These are phyloP conservation scores for Gonocerus acuteangulatus DNA, from an alignment of 2,888 invertebrate genomes.

Conservation along the genomic window DNA sequence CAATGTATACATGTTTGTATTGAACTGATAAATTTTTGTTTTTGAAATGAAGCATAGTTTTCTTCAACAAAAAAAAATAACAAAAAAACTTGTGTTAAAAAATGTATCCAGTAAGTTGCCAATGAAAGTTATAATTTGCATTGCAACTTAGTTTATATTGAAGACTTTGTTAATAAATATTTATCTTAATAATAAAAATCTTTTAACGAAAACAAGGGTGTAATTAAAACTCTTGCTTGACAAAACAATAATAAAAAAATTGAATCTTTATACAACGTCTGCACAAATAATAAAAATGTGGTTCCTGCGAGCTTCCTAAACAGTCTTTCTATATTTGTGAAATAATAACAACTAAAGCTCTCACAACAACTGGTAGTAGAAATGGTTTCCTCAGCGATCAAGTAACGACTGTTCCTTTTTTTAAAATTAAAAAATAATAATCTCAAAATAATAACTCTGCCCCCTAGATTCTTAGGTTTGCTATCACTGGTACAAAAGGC, in stretches of 20 bases:
- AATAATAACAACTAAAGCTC: slow-evolving; percentile 9
- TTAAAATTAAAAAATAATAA: too few species aligned
- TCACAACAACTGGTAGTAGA: slow-evolving; percentile 4
- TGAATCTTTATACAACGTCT: slow-evolving; percentile 9
- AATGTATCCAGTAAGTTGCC: too few species aligned
- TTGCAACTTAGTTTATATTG: too few species aligned
- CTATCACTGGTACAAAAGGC: neutral
- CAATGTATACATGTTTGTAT: neutral
- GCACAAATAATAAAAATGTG: slow-evolving; percentile 16
- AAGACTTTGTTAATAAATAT: slow-evolving; percentile 3
- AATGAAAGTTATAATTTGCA: too few species aligned
- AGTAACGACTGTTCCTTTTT: too few species aligned
- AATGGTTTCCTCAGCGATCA: slow-evolving; percentile 4
- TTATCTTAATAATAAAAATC: slow-evolving; percentile 20
- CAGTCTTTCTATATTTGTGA: slow-evolving; percentile 20
- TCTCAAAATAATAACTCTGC: too few species aligned
- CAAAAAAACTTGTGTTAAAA: too few species aligned
- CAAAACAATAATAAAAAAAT: slow-evolving; percentile 15
- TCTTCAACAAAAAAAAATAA: too few species aligned
- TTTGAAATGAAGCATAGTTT: too few species aligned
- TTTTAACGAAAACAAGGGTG: slow-evolving; percentile 13
- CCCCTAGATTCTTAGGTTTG: neutral
- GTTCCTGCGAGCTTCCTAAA: slow-evolving; percentile 21
- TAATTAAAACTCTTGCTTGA: slow-evolving; percentile 8
- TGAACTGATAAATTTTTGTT: too few species aligned